Evolutionary conservation across 2,797 vertebrate species (phyloP).

Genomic region (Sandelia bainsii): DNA sequence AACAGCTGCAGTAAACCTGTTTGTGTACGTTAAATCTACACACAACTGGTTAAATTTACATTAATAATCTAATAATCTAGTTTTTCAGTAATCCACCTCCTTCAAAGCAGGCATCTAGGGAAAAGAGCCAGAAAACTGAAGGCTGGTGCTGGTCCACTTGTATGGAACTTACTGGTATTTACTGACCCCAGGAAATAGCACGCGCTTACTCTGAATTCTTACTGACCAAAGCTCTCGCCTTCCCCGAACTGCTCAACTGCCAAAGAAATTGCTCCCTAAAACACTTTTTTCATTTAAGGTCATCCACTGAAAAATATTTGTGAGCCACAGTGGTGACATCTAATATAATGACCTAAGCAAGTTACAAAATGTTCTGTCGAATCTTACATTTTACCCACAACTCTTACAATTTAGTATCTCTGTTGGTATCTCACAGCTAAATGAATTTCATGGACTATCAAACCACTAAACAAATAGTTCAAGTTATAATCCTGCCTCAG

Average conservation of each 20-base stretch:
- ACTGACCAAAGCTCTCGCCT: too few relatives aligned
- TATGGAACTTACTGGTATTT: too few relatives aligned
- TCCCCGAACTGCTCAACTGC: too few relatives aligned
- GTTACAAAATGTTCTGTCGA: background rate
- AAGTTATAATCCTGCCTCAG: background rate
- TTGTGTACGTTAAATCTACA: slow-evolving; percentile 3
- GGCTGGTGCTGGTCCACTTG: too few relatives aligned
- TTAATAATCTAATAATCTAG: slow-evolving; percentile 32
- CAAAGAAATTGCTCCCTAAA: too few relatives aligned
- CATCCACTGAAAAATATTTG: background rate
- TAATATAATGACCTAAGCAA: too few relatives aligned
- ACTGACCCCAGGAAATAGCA: too few relatives aligned
- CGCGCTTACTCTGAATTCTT: too few relatives aligned
- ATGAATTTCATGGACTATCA: slow-evolving; percentile 30
- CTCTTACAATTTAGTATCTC: slow-evolving; percentile 17
- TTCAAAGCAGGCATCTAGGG: slow-evolving; percentile 2
- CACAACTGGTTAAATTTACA: slow-evolving; percentile 2
- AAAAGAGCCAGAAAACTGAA: background rate
- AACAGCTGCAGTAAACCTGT: slow-evolving; percentile 35
- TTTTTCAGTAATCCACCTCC: background rate
- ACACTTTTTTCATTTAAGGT: slow-evolving; percentile 2
- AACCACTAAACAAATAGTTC: background rate
- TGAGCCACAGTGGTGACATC: background rate
- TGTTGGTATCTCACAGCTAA: slow-evolving; percentile 7
- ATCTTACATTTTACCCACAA: slow-evolving; percentile 13